Evolutionary conservation across 1,140 invertebrate genomes (phyloP), one percentile per base, ranked within the genome.

Genomic region (Leptinotarsa lineolata): DNA sequence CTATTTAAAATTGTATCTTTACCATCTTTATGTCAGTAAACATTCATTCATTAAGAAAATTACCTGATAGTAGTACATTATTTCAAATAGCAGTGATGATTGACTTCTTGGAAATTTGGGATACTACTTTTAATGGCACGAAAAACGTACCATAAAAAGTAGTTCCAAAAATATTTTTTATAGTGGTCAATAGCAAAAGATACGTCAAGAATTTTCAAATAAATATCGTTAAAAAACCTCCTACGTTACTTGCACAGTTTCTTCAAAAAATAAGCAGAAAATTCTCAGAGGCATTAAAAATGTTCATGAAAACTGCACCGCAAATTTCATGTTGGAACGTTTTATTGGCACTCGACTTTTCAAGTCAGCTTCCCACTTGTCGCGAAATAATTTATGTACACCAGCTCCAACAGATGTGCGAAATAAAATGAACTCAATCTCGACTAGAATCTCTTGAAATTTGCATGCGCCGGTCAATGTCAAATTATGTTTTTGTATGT

Each of bases 261-360:
- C 15, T 18, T 18, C 48, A 3, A 54, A 15, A 54, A 54, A 54
- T 54, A 18, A 54, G 48, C 3, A 54, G n/a, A 3, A 0, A 5
- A 54, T 54, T 54, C 48, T 18, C 15, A 54, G 48, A 54, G n/a
- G 48, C 48, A 0, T 15, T n/a, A 13, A 54, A 54, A 54, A 54
- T 54, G 48, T 54, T 54, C 15, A 54, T 18, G 48, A 54, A 54
- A 54, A n/a, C 48, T 18, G 48, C 5, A 54, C 48, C 48, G 48
- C 48, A 54, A 54, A 54, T 54, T 54, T n/a, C 16, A 54, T 54
- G 48, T 54, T 54, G 0, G 15, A 54, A 54, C 48, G 48, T 54
- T 54, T 54, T 54, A 54, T n/a, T 54, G 48, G 48, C 48, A 54
- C 48, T 54, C 48, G 48, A 54, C 48, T 54, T 54, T 54, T 54